Percentiles rank a stretch among this genome's conserved stretches.
These are phyloP conservation scores for Steromphala cineraria DNA, from an alignment of 2,888 invertebrate species.

Conservation along the genomic window DNA sequence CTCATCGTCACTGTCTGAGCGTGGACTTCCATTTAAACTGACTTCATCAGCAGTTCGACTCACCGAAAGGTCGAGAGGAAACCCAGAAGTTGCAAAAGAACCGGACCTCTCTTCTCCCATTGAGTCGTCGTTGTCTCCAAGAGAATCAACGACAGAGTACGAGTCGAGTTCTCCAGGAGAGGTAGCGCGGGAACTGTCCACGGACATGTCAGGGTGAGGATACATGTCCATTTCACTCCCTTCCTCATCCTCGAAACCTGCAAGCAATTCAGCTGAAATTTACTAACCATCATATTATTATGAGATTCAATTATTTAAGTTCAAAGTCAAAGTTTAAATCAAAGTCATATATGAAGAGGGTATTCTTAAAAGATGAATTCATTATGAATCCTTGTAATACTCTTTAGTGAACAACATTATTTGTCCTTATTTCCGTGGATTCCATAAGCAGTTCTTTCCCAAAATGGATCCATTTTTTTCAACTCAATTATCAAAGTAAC, in stretches of 20 bases:
- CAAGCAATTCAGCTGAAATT: too few relatives aligned
- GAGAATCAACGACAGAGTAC: not conserved
- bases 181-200: conserved; percentile 13
- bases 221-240: conserved; percentile 12
- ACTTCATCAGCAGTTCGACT: not conserved
- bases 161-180: conserved; percentile 17
- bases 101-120: not conserved
- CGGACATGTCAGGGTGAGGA: not conserved
- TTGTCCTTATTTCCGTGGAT: too few relatives aligned
- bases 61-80: conserved; percentile 33
- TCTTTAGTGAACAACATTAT: too few relatives aligned
- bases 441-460: too few relatives aligned
- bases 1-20: not conserved
- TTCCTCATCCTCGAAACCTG: conserved; percentile 19
- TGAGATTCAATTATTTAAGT: too few relatives aligned
- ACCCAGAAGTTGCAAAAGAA: not conserved
- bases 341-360: too few relatives aligned
- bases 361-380: too few relatives aligned
- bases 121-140: not conserved
- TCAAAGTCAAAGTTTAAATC: too few relatives aligned
- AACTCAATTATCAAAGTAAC: too few relatives aligned
- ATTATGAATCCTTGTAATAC: too few relatives aligned
- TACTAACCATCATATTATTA: too few relatives aligned
- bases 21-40: not conserved
- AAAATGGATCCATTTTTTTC: too few relatives aligned